Percentiles rank a stretch among this genome's conserved stretches.
Evolutionary conservation across 2,113 vertebrate species (phyloP).

Genomic region (Pagrus major): DNA sequence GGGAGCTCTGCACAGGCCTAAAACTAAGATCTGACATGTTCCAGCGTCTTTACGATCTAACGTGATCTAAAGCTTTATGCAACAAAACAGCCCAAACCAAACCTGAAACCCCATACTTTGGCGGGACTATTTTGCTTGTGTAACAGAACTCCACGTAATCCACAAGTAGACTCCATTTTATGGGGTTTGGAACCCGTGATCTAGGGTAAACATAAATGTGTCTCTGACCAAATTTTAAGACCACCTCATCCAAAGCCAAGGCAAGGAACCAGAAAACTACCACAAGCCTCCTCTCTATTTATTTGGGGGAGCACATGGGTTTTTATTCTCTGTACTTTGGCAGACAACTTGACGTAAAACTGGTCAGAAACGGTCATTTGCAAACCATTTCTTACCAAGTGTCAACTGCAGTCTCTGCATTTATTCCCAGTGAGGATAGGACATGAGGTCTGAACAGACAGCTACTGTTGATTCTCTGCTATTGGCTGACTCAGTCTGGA

Average conservation of each 20-base stretch:
- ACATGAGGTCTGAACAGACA: background rate
- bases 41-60: too few relatives aligned
- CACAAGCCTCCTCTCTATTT: background rate
- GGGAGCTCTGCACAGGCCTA: background rate
- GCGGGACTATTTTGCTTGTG: background rate
- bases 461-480: background rate
- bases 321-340: background rate
- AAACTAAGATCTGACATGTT: background rate
- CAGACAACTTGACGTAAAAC: background rate
- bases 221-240: background rate
- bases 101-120: background rate
- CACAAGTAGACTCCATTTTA: background rate
- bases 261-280: background rate
- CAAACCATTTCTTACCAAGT: background rate
- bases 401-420: background rate
- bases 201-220: background rate
- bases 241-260: background rate
- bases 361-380: background rate
- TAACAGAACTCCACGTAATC: background rate
- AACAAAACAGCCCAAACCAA: background rate
- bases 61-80: background rate
- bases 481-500: constrained; percentile 7
- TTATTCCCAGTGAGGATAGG: background rate
- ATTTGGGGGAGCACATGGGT: too few relatives aligned
- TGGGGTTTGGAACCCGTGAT: background rate